A percentile compares a stretch with the other conserved stretches of the same genome.
These are phyloP conservation scores for Oegoconia quadripuncta DNA, from an alignment of 2,888 invertebrate species.

Conservation along the genomic window DNA sequence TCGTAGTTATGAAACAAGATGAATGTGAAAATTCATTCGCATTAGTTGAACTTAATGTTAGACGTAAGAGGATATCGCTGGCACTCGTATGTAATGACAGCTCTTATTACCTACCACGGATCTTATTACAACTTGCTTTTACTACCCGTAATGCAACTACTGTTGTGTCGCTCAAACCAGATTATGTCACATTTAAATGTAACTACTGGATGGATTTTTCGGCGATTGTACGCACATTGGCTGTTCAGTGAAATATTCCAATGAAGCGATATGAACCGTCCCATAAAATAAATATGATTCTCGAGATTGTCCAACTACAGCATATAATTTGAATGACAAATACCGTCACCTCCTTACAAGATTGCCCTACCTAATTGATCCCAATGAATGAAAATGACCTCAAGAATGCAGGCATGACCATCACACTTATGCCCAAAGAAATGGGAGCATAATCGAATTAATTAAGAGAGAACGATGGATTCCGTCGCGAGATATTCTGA, in stretches of 20 bases:
- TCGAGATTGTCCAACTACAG: not conserved
- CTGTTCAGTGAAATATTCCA: not conserved
- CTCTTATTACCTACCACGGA: slow-evolving; percentile 19
- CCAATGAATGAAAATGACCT: slow-evolving; percentile 61
- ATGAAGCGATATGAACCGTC: too few species aligned
- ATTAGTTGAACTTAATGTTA: slow-evolving; percentile 14
- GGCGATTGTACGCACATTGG: slow-evolving; percentile 35
- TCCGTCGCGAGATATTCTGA: slow-evolving; percentile 6
- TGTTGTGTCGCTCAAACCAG: slow-evolving; percentile 7
- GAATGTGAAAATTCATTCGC: slow-evolving; percentile 18
- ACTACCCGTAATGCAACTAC: slow-evolving; percentile 16
- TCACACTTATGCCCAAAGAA: slow-evolving; percentile 54
- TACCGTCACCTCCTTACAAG: slow-evolving; percentile 26
- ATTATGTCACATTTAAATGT: not conserved
- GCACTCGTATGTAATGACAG: slow-evolving; percentile 24
- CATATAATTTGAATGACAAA: slow-evolving; percentile 16
- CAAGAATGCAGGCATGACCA: slow-evolving; percentile 48
- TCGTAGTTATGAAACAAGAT: too few species aligned
- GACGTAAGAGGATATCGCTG: slow-evolving; percentile 25
- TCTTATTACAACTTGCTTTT: slow-evolving; percentile 18
- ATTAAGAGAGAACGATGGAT: slow-evolving; percentile 29
- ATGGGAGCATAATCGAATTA: slow-evolving; percentile 70
- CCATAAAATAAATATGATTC: not conserved
- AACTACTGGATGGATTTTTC: slow-evolving; percentile 35
- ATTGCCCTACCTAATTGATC: slow-evolving; percentile 56